Conservation (phyloP, 1,140 invertebrate genomes). For the Trinorchestia longiramus region DNA sequence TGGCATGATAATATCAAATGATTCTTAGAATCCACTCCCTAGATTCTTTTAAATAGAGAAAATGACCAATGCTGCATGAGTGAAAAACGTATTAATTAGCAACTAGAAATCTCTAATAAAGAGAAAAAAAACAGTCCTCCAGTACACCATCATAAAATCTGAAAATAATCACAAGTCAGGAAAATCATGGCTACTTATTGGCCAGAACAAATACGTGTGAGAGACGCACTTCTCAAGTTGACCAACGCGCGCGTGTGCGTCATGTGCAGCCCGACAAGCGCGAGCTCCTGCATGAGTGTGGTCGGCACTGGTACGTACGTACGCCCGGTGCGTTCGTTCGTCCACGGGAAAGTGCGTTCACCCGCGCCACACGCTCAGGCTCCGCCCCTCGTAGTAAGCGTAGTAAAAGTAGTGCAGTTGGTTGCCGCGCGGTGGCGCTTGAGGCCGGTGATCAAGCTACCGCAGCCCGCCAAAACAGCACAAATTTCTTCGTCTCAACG, state of each 20-base stretch:
- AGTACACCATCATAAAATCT: not conserved
- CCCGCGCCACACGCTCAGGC: not conserved
- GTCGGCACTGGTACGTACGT: not conserved
- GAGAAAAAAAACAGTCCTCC: not conserved
- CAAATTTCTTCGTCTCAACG: not conserved
- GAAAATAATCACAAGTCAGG: not conserved
- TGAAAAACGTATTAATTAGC: too few species aligned
- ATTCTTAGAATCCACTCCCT: not conserved
- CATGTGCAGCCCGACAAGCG: not conserved
- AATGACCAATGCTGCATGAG: not conserved
- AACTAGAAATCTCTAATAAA: too few species aligned
- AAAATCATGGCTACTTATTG: not conserved
- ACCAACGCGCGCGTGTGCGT: not conserved
- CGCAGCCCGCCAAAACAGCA: conserved; percentile 18
- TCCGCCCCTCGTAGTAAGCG: conserved; percentile 48
- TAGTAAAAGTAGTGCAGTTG: conserved; percentile 11
- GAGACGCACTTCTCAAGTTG: not conserved
- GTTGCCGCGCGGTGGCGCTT: conserved; percentile 39
- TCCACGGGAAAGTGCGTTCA: conserved; percentile 31
- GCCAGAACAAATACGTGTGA: not conserved
- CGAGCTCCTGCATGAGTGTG: not conserved
- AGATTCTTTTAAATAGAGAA: not conserved
- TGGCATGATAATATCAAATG: too few species aligned
- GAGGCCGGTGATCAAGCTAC: not conserved
- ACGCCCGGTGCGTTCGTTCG: not conserved